phyloP scores from a whole-genome alignment of 92 coral and sea anemone species.

The Heliopora coerulea region DNA sequence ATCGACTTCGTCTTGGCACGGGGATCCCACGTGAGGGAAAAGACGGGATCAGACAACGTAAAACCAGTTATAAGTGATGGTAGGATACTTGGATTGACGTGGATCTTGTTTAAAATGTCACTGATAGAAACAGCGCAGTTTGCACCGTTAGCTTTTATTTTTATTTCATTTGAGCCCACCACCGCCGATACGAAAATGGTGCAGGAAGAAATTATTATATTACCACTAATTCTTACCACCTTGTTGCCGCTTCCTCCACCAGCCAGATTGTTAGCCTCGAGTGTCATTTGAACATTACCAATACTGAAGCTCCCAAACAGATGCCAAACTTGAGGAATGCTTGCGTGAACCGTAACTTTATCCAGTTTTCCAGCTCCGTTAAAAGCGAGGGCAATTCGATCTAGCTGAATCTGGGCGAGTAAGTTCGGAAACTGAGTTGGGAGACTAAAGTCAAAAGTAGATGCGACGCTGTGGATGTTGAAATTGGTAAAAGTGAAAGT shows the following conservation, averaged over 20 bases:
- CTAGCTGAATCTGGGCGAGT: slow-evolving; percentile 7
- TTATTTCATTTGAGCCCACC: not conserved
- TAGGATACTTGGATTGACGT: not conserved
- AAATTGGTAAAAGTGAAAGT: slow-evolving; percentile 28
- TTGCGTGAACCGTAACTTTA: not conserved
- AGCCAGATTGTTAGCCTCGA: not conserved
- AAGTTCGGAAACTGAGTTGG: not conserved
- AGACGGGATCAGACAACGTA: slow-evolving; percentile 3
- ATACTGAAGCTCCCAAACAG: slow-evolving; percentile 4
- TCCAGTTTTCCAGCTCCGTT: not conserved
- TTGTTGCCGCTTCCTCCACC: not conserved
- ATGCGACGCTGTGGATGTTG: not conserved
- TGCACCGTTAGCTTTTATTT: not conserved
- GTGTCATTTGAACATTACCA: not conserved
- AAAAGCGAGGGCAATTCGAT: slow-evolving; percentile 2
- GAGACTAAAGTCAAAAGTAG: not conserved
- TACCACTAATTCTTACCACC: not conserved
- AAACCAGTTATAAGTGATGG: slow-evolving; percentile 15
- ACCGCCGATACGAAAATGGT: not conserved
- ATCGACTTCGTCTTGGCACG: not conserved
- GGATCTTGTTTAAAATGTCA: not conserved
- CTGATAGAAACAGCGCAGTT: slow-evolving; percentile 5
- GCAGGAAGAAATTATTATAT: slow-evolving; percentile 7
- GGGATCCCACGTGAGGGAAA: not conserved
- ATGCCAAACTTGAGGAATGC: slow-evolving; percentile 15